phyloP scores from a whole-genome alignment of 2,113 vertebrate species.

The Datnioides undecimradiatus region DNA sequence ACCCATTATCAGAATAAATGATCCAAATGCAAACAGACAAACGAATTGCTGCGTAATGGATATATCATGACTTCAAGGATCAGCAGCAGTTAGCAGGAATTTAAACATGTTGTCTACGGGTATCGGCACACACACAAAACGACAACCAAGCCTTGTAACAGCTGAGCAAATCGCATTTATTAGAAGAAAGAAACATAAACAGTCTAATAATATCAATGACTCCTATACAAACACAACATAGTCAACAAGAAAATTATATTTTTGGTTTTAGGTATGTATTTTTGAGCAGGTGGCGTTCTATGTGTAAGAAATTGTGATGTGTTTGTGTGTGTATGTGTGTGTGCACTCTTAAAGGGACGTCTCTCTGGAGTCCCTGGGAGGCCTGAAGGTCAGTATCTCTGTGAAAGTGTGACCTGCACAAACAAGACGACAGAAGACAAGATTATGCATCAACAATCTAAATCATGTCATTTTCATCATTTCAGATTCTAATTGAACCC shows the following conservation, averaged over 20 bases:
- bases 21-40: constrained; percentile 35
- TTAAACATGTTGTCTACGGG: not conserved
- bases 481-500: not conserved
- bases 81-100: not conserved
- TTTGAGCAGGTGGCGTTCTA: not conserved
- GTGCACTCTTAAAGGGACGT: constrained; percentile 76
- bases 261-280: not conserved
- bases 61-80: not conserved
- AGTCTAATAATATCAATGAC: not conserved
- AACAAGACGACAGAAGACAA: constrained; percentile 33
- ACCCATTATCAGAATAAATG: not conserved
- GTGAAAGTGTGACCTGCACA: constrained; percentile 83
- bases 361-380: constrained; percentile 75
- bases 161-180: constrained; percentile 45
- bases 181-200: constrained; percentile 21
- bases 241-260: not conserved
- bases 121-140: not conserved
- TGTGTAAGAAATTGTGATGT: not conserved
- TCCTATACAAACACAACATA: constrained; percentile 23
- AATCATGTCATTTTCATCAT: not conserved
- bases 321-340: not conserved
- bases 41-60: not conserved
- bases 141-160: not conserved
- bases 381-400: constrained; percentile 84
- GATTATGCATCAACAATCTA: not conserved